Conservation (phyloP, 2,797 vertebrate genomes). For the Sciaenops ocellatus region DNA sequence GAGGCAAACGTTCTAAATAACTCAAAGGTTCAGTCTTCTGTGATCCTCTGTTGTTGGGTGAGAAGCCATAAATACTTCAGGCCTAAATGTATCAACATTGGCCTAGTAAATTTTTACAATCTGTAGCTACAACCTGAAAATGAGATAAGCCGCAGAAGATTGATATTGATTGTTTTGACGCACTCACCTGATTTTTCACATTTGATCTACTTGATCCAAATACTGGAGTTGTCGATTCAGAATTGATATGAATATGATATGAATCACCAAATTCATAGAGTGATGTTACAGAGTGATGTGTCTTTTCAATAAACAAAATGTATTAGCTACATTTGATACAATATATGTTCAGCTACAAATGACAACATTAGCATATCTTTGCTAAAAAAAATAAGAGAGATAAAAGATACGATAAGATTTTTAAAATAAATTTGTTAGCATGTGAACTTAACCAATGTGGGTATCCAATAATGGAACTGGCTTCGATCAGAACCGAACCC, state of each 20-base stretch:
- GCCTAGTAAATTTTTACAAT: background rate
- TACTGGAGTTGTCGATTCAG: background rate
- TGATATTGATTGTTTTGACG: background rate
- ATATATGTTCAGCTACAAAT: background rate
- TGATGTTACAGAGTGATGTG: too few relatives aligned
- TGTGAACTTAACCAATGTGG: rapidly evolving
- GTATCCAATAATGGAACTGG: background rate
- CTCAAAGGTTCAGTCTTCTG: background rate
- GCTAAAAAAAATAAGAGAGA: background rate
- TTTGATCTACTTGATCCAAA: too few relatives aligned
- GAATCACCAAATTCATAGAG: too few relatives aligned
- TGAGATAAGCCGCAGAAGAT: background rate
- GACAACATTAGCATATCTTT: background rate
- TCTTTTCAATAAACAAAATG: too few relatives aligned
- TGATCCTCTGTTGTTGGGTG: background rate
- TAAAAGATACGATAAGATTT: background rate
- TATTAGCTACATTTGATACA: background rate
- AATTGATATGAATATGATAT: background rate
- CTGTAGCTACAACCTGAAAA: background rate
- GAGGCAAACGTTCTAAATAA: background rate
- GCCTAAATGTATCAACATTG: background rate
- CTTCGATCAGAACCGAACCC: background rate
- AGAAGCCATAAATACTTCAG: background rate
- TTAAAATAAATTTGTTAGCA: background rate
- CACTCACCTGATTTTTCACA: too few relatives aligned